phyloP scores from a whole-genome alignment of 2,113 vertebrate genomes.

The Saccopteryx bilineata region DNA sequence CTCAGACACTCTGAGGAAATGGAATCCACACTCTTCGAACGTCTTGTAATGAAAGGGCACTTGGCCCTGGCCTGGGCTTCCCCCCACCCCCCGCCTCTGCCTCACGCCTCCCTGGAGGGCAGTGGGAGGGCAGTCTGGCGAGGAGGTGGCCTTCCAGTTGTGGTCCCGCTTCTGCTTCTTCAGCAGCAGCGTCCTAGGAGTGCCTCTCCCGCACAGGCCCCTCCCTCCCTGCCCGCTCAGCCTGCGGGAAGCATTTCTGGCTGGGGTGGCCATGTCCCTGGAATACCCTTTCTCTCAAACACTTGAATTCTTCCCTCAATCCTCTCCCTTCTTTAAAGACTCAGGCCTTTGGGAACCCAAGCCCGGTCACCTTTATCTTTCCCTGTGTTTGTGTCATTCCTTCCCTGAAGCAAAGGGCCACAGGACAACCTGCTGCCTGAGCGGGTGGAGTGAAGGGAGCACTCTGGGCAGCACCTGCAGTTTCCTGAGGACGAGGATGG shows the following conservation, averaged over 20 bases:
- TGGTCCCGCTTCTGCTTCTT: background rate
- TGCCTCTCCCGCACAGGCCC: background rate
- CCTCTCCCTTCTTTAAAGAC: background rate
- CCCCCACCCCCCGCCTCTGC: background rate
- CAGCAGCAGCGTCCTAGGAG: too few species aligned
- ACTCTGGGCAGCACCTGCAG: rapidly evolving
- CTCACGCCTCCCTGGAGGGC: too few species aligned
- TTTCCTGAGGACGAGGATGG: background rate
- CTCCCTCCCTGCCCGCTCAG: background rate
- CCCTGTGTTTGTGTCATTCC: background rate
- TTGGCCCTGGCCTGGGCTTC: background rate
- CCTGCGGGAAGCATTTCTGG: background rate
- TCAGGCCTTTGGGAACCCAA: background rate
- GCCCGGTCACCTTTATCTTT: background rate
- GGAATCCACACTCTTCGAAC: background rate
- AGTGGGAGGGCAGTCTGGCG: background rate
- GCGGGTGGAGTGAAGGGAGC: background rate
- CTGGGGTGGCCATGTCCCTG: background rate
- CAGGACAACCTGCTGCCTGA: background rate
- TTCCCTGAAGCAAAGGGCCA: background rate
- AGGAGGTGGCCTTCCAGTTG: background rate
- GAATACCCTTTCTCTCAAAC: background rate
- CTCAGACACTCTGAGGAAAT: background rate
- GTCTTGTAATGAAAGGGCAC: background rate
- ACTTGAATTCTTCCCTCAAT: background rate